These are phyloP conservation scores for Uria lomvia DNA, from an alignment of 2,113 vertebrate species.

Conservation along the genomic window DNA sequence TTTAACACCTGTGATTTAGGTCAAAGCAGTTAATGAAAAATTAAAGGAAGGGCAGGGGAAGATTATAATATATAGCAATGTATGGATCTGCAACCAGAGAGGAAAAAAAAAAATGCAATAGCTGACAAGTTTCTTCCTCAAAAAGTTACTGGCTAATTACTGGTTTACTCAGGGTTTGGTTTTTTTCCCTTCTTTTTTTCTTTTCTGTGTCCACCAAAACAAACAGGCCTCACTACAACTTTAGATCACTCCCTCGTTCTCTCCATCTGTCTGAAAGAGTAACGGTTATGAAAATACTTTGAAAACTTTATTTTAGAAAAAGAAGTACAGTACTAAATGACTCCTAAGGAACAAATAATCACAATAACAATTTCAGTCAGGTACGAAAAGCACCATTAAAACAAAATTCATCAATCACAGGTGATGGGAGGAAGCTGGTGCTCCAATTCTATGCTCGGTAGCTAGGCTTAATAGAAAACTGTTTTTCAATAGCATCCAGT, in stretches of 20 bases:
- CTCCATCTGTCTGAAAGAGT: neutral
- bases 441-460: neutral
- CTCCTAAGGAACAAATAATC: neutral
- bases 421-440: neutral
- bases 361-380: neutral
- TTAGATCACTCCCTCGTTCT: neutral
- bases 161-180: neutral
- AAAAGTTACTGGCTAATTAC: neutral
- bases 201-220: neutral
- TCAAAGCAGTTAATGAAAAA: neutral
- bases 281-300: neutral
- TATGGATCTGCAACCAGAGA: neutral
- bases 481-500: neutral
- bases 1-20: neutral
- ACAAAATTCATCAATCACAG: neutral
- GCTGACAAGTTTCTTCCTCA: neutral
- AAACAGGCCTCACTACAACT: neutral
- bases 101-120: neutral
- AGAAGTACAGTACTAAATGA: neutral
- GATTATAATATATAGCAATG: neutral
- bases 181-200: fast-evolving
- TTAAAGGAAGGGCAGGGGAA: neutral
- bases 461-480: neutral
- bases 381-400: neutral
- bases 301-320: neutral